phyloP scores from a whole-genome alignment of 1,140 invertebrate genomes.

The Limonius californicus region DNA sequence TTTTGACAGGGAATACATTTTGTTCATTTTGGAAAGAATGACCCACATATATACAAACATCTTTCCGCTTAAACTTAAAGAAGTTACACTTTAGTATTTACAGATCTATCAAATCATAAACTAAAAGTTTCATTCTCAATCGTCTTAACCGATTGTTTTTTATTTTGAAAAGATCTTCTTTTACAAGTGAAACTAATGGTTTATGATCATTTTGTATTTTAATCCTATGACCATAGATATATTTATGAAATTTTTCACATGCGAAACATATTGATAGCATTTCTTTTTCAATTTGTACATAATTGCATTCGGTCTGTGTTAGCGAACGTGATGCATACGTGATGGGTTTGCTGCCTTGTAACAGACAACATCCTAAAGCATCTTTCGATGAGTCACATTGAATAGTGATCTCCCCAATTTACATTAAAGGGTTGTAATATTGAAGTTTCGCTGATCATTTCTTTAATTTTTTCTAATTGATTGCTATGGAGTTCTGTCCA shows the following conservation, averaged over 20 bases:
- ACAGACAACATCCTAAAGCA: conserved; percentile 32
- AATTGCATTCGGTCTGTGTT: conserved; percentile 39
- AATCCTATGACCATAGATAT: conserved; percentile 38
- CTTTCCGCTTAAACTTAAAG: too few species aligned
- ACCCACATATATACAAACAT: too few species aligned
- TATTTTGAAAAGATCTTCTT: too few species aligned
- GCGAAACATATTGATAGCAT: conserved; percentile 44
- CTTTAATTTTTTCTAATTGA: conserved; percentile 32
- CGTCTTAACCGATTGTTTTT: too few species aligned
- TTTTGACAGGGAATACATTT: too few species aligned
- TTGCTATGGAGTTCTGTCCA: conserved; percentile 32
- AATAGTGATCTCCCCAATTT: conserved; percentile 26
- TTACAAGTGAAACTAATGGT: background rate
- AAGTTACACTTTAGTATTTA: too few species aligned
- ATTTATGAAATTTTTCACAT: conserved; percentile 42
- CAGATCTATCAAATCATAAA: too few species aligned
- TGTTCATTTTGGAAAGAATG: too few species aligned
- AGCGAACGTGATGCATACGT: conserved; percentile 42
- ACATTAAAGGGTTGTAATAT: conserved; percentile 36
- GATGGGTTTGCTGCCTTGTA: conserved; percentile 38
- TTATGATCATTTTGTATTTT: conserved; percentile 33
- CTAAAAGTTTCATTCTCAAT: too few species aligned
- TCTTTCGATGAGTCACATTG: conserved; percentile 39
- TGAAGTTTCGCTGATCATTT: conserved; percentile 30
- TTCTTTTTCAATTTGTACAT: conserved; percentile 50